phyloP scores from a whole-genome alignment of 2,113 vertebrate species.

The Entomyzon cyanotis region DNA sequence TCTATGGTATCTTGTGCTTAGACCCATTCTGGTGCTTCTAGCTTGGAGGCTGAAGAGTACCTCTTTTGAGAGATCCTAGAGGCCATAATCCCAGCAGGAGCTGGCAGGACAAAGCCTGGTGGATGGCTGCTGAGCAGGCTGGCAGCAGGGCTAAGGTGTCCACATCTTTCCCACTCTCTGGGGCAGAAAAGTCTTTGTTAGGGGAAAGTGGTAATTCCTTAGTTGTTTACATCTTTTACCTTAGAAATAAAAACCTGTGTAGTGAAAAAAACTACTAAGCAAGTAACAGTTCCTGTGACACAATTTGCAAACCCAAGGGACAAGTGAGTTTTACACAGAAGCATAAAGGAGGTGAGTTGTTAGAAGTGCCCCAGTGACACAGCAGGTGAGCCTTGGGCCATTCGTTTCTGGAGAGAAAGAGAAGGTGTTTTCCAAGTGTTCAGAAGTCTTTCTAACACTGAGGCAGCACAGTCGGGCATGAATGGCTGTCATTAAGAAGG shows the following conservation, averaged over 20 bases:
- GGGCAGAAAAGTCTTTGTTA: neutral
- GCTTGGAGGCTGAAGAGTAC: neutral
- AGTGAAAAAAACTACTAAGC: neutral
- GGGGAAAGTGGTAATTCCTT: neutral
- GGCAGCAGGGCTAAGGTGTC: neutral
- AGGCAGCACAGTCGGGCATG: neutral
- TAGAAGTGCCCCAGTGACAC: neutral
- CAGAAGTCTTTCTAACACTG: neutral
- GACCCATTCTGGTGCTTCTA: neutral
- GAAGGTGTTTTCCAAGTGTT: neutral
- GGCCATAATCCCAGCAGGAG: neutral
- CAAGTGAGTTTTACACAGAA: neutral
- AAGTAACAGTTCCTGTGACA: neutral
- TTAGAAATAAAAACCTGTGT: neutral
- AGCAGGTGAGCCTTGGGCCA: neutral
- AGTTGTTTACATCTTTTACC: neutral
- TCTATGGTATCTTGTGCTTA: neutral
- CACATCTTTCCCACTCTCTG: neutral
- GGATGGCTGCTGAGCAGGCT: neutral
- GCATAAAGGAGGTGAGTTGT: neutral
- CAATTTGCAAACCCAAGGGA: neutral
- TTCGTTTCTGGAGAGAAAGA: neutral
- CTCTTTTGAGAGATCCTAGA: neutral
- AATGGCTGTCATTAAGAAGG: neutral
- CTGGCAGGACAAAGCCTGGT: neutral